phyloP scores from a whole-genome alignment of 1,140 invertebrate genomes.

The Polypedilum pembai region DNA sequence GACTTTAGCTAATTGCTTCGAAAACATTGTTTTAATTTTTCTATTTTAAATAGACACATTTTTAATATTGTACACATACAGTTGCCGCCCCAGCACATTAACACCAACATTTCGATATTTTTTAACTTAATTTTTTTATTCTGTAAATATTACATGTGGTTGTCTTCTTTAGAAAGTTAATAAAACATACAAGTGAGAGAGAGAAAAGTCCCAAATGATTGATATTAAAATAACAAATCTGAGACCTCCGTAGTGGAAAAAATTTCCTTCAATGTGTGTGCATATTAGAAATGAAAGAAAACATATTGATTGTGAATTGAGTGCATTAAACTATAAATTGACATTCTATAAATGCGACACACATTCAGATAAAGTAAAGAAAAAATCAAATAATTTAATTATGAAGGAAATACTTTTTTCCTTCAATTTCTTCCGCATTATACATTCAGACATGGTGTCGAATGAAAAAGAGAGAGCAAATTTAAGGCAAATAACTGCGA shows the following conservation, averaged over 20 bases:
- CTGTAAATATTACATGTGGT: slow-evolving; percentile 12
- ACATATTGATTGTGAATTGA: not conserved
- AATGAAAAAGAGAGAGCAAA: not conserved
- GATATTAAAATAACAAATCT: slow-evolving; percentile 2
- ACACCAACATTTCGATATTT: not conserved
- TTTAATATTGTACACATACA: not conserved
- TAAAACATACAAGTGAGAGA: not conserved
- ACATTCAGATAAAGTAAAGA: not conserved
- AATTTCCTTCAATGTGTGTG: not conserved
- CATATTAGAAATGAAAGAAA: not conserved
- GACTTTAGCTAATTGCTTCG: slow-evolving; percentile 24
- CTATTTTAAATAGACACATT: not conserved
- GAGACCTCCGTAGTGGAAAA: not conserved
- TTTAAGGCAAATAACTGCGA: not conserved
- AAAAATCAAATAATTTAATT: slow-evolving; percentile 7
- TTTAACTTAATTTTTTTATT: slow-evolving; percentile 14
- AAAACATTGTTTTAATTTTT: not conserved
- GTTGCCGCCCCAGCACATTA: not conserved
- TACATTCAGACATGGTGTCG: not conserved
- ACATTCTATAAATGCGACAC: too few species aligned
- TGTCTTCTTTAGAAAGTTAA: not conserved
- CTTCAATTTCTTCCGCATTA: slow-evolving; percentile 16
- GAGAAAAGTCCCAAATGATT: not conserved
- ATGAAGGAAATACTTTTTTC: not conserved
- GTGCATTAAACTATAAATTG: not conserved